Evolutionary conservation across 2,888 invertebrate species (phyloP), one percentile per base, ranked within the genome.

Genomic region (Heliconius charithonia): DNA sequence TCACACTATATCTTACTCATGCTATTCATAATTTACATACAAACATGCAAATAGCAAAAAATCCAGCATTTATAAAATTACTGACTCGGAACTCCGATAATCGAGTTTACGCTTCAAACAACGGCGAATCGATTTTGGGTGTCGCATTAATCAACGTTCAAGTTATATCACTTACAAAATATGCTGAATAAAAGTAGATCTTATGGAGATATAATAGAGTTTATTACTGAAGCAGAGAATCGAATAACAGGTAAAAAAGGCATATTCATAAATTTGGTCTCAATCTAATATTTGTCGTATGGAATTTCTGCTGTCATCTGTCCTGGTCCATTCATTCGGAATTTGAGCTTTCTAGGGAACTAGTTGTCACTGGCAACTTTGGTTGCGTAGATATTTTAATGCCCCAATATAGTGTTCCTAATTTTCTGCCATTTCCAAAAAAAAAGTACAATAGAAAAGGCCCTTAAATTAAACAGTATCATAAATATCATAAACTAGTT

Each of bases 71-170:
- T 16, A 72, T 41, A 65, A 72, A 56, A 56, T 77, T 77, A 73
- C 77, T 63, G 72, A 56, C 77, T 66, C 65, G 72, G 51, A 77
- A 72, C 72, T 32, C 37, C 65, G 65, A 72, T 77, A 72, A 77
- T 77, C 77, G 77, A 77, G 77, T 66, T 77, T 66, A 73, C 77
- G 77, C 72, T 72, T 77, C 72, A 77, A 66, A 72, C 72, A 77
- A 72, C 56, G 77, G 70, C 22, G 59, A 77, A 77, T 77, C 77
- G 77, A 73, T 77, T 77, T 72, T 51, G 65, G 72, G 65, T 66
- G 65, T 73, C 72, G 72, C 72, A 37, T 72, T 77, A 72, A 77
- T 77, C 77, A 77, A 73, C 72, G 63, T 37, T 76, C 69, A 63
- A 77, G 69, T 62, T 45, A 76, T 76, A 76, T 71, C 27, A 74